phyloP scores from a whole-genome alignment of 2,797 vertebrate genomes.

The Channallabes apus region DNA sequence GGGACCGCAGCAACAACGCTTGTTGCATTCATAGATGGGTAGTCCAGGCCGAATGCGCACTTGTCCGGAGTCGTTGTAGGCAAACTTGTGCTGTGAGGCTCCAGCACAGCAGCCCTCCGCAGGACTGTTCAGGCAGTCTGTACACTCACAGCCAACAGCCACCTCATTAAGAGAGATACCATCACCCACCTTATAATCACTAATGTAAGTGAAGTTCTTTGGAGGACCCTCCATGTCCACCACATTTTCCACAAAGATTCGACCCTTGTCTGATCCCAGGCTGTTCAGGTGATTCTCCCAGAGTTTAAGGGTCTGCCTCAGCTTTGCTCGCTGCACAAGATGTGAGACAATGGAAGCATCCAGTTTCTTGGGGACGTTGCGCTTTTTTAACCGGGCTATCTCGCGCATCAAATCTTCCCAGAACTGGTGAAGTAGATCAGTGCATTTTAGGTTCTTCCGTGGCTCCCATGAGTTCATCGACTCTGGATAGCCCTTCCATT shows the following conservation, averaged over 20 bases:
- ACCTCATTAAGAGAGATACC: constrained; percentile 73
- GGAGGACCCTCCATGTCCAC: constrained; percentile 79
- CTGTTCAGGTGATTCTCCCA: constrained; percentile 76
- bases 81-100: constrained; percentile 72
- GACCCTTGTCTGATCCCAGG: constrained; percentile 71
- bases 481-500: constrained; percentile 77
- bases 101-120: constrained; percentile 76
- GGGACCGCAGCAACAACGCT: constrained; percentile 72
- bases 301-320: constrained; percentile 67
- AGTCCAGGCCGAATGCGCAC: constrained; percentile 76
- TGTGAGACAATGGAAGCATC: constrained; percentile 67
- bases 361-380: constrained; percentile 56
- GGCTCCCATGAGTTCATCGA: constrained; percentile 78
- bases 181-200: constrained; percentile 78
- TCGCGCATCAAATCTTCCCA: constrained; percentile 74
- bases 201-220: constrained; percentile 77
- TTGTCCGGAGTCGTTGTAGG: constrained; percentile 78
- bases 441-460: constrained; percentile 75
- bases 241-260: constrained; percentile 76
- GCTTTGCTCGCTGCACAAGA: constrained; percentile 75
- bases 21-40: constrained; percentile 84
- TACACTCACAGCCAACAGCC: constrained; percentile 76
- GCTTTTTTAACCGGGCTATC: constrained; percentile 58
- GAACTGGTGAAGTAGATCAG: constrained; percentile 73
- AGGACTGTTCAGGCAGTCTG: constrained; percentile 70